Conservation (phyloP, 1,140 invertebrate genomes). For the Aphelinus atriplicis region DNA sequence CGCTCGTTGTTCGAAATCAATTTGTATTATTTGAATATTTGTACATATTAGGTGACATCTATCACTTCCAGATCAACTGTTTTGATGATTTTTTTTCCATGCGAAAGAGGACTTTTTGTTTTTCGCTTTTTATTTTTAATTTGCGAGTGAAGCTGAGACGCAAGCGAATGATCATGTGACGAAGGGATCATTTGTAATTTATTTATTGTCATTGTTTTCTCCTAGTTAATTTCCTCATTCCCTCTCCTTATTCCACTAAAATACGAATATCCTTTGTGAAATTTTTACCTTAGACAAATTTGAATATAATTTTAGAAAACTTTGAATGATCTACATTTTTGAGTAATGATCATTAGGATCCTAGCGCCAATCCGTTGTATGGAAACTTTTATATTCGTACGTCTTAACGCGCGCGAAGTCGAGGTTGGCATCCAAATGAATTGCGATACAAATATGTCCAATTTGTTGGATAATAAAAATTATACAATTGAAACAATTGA, state of each 20-base stretch:
- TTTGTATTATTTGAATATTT: constrained; percentile 43
- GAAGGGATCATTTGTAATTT: constrained; percentile 36
- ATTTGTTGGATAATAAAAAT: not conserved
- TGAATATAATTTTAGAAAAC: constrained; percentile 29
- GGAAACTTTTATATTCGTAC: constrained; percentile 41
- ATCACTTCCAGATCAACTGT: constrained; percentile 23
- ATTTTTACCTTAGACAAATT: constrained; percentile 35
- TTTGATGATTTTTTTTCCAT: constrained; percentile 25
- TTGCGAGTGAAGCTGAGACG: constrained; percentile 8
- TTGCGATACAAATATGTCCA: not conserved
- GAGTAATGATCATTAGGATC: constrained; percentile 35
- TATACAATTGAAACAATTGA: constrained; percentile 13
- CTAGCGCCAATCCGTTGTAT: constrained; percentile 29
- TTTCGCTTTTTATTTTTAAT: constrained; percentile 29
- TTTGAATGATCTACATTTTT: constrained; percentile 35
- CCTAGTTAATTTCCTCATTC: not conserved
- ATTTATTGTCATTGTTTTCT: constrained; percentile 31
- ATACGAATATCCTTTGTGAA: not conserved
- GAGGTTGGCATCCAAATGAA: constrained; percentile 11
- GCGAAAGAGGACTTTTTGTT: constrained; percentile 18
- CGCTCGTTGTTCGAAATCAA: constrained; percentile 30
- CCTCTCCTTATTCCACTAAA: not conserved
- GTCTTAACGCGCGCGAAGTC: constrained; percentile 29
- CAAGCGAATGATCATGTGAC: constrained; percentile 17
- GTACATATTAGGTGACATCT: constrained; percentile 41